Base-by-base conservation (phyloP, 2,797 vertebrate genomes). In the Ctenosaura bakeri region DNA sequence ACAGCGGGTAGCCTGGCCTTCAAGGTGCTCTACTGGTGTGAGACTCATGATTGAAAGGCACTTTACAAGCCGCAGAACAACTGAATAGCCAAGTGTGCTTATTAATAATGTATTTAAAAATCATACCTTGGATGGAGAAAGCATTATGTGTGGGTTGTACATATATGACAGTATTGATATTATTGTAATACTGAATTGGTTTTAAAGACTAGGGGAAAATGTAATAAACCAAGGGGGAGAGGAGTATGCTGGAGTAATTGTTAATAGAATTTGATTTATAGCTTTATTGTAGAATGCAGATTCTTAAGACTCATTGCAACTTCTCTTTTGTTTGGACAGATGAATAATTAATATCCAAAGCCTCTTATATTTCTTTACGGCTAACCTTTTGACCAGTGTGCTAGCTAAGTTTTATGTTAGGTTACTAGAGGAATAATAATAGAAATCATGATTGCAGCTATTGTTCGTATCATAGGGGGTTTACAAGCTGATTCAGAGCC, bases 81-180 rank as follows among this genome's bases (percentile, higher is more conserved):
- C 0, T 18, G 74, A 92, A 91, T 7, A 64, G 71, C 46, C 64
- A 62, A 91, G 81, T 92, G 88, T 91, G 93, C 52, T 85, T 3
- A 88, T 94, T 93, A 94, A 89, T 95, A 92, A 91, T 92, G 91
- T 93, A 94, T 78, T 81, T 89, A 89, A 93, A 92, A n/a, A 74
- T 89, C 90, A 56, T 76, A 71, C 18, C 12, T 46, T 78, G 91
- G 35, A 86, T 35, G 69, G 52, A 64, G 78, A 82, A 35, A 52
- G 20, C 66, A 54, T 86, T 78, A 14, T 52, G 69, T 87, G 13
- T 85, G 83, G 81, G 4, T 85, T 94, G 86, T 46, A 12, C 42
- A 62, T 74, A 74, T 14, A 86, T 54, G 83, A 38, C 26, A 86
- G 84, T 74, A 12, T 89, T 80, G 4, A 52, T 66, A 69, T 62